These are phyloP conservation scores for Lophura nycthemera DNA, from an alignment of 2,113 vertebrate genomes.

Conservation along the genomic window DNA sequence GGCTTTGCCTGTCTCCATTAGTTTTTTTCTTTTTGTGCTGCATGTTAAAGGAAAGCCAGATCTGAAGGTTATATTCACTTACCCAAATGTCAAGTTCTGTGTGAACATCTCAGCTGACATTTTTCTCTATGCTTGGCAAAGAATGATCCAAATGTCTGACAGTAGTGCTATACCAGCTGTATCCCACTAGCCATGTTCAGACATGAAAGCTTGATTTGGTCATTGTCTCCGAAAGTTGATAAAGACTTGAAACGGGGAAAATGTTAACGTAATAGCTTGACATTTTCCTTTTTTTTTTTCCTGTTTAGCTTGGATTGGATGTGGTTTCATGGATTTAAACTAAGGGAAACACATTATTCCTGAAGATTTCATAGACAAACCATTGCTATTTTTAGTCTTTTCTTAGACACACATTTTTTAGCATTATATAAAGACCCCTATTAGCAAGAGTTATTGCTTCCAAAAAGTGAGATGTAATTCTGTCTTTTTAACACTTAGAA, in stretches of 20 bases:
- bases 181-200: conserved; percentile 12
- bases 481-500: not conserved
- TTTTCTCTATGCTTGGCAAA: conserved; percentile 51
- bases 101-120: conserved; percentile 67
- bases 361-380: not conserved
- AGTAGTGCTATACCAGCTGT: not conserved
- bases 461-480: not conserved
- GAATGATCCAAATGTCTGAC: conserved; percentile 52
- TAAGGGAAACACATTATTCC: not conserved
- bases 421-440: not conserved
- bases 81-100: conserved; percentile 67
- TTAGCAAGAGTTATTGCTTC: not conserved
- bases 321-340: not conserved
- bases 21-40: conserved; percentile 27
- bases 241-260: conserved; percentile 42
- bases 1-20: not conserved
- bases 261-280: conserved; percentile 53
- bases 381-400: not conserved
- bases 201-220: conserved; percentile 32
- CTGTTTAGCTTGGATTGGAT: not conserved
- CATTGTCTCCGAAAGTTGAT: conserved; percentile 54
- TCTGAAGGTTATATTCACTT: conserved; percentile 60
- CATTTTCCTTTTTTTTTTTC: conserved; percentile 12
- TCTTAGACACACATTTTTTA: not conserved
- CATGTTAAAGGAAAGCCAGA: conserved; percentile 16